A percentile compares a stretch with the other conserved stretches of the same genome.
Conservation (phyloP, 2,888 invertebrate genomes). For the Sesia apiformis region DNA sequence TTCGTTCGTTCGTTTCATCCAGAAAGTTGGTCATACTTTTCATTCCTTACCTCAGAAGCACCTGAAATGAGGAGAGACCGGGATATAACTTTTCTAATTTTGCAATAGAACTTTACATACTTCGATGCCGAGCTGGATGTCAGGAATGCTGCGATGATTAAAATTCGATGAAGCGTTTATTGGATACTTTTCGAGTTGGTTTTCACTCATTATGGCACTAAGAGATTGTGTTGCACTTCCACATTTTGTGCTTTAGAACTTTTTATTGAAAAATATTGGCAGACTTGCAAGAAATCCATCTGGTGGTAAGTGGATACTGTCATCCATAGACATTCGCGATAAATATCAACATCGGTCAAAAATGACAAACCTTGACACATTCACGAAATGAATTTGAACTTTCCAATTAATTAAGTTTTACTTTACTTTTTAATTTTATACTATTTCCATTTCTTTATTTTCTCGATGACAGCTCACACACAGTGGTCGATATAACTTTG, state of each 20-base stretch:
- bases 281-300: no score
- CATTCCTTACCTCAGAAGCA: constrained; percentile 25
- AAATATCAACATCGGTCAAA: no score
- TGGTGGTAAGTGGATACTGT: no score
- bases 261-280: no score
- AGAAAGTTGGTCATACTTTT: constrained; percentile 50
- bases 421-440: no score
- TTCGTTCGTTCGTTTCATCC: constrained; percentile 33
- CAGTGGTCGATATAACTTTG: no score
- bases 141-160: not conserved
- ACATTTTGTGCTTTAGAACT: not conserved
- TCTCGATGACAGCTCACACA: no score
- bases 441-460: no score
- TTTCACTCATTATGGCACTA: not conserved
- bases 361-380: no score
- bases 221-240: not conserved
- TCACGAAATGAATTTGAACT: no score
- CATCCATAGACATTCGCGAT: no score
- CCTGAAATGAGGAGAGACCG: constrained; percentile 33
- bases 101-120: constrained; percentile 58
- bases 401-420: no score
- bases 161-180: not conserved
- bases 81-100: constrained; percentile 60
- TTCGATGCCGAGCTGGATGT: constrained; percentile 4
- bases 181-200: not conserved